These are phyloP conservation scores for Triplophysa tibetana DNA, from an alignment of 2,113 vertebrate species.

Conservation along the genomic window DNA sequence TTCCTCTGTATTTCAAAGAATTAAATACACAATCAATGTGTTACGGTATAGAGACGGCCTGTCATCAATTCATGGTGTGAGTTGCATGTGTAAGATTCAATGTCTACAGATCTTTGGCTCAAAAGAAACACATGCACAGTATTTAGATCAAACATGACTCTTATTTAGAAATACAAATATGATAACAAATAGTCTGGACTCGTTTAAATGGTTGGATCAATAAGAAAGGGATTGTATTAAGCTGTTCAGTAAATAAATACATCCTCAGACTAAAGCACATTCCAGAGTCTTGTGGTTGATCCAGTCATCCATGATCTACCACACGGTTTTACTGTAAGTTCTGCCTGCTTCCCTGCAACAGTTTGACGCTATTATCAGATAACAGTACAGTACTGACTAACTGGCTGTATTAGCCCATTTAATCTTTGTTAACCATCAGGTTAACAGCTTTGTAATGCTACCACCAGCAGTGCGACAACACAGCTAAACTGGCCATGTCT, in stretches of 20 bases:
- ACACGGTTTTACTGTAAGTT: slow-evolving; percentile 30
- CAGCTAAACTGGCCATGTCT: background rate
- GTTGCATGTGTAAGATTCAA: background rate
- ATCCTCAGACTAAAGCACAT: slow-evolving; percentile 80
- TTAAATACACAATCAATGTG: no score
- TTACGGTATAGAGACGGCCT: background rate
- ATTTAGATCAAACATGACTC: background rate
- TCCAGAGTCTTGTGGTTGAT: slow-evolving; percentile 77
- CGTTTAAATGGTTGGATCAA: slow-evolving; percentile 37
- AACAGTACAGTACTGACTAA: background rate
- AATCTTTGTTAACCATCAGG: background rate
- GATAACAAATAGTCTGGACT: background rate
- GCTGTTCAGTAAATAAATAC: slow-evolving; percentile 68
- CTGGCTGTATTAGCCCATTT: slow-evolving; percentile 8
- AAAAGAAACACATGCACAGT: background rate
- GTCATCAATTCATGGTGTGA: background rate
- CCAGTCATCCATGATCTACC: slow-evolving; percentile 73
- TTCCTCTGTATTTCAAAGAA: no score
- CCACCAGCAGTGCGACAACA: background rate
- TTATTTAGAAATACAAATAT: background rate
- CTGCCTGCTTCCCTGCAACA: background rate
- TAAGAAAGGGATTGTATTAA: slow-evolving; percentile 59
- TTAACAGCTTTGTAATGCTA: background rate
- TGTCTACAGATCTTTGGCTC: background rate
- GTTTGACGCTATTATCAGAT: slow-evolving; percentile 20